A percentile compares a stretch with the other conserved stretches of the same genome.
These are phyloP conservation scores for Eupeodes luniger DNA, from an alignment of 2,888 invertebrate species.

Conservation along the genomic window DNA sequence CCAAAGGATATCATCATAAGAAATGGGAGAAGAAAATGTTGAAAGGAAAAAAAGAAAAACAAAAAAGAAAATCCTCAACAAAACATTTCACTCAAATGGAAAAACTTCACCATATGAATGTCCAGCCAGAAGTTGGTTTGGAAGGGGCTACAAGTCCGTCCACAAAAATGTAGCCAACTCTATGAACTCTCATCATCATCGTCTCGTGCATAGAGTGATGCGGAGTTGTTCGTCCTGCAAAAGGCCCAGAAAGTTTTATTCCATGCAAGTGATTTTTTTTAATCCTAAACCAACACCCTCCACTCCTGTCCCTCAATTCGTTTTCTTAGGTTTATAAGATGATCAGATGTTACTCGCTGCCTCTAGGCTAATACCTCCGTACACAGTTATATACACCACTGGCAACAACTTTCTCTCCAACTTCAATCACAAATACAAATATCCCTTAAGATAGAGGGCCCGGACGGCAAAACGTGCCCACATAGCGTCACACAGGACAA, in stretches of 20 bases:
- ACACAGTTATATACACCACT: not conserved
- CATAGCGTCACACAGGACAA: conserved; percentile 58
- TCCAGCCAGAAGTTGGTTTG: conserved; percentile 44
- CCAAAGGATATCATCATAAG: conserved; percentile 22
- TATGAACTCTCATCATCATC: conserved; percentile 46
- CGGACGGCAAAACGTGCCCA: conserved; percentile 37
- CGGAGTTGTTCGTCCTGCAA: conserved; percentile 30
- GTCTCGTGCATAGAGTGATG: no score
- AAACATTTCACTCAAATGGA: conserved; percentile 75
- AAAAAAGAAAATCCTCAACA: conserved; percentile 46
- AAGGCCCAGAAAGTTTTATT: conserved; percentile 68
- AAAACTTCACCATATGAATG: conserved; percentile 74
- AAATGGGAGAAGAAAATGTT: not conserved
- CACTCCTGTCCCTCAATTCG: not conserved
- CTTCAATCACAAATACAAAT: conserved; percentile 74
- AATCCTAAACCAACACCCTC: not conserved
- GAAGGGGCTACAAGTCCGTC: conserved; percentile 25
- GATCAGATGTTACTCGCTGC: conserved; percentile 67
- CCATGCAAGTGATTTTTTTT: conserved; percentile 60
- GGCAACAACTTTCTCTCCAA: conserved; percentile 53
- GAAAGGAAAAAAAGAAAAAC: not conserved
- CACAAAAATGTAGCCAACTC: conserved; percentile 47
- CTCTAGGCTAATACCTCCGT: not conserved
- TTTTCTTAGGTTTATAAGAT: conserved; percentile 31
- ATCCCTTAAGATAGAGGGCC: conserved; percentile 46